Percentiles rank a stretch among this genome's conserved stretches.
These are phyloP conservation scores for Sebastes hubbsi DNA, from an alignment of 2,797 vertebrate genomes.

Conservation along the genomic window DNA sequence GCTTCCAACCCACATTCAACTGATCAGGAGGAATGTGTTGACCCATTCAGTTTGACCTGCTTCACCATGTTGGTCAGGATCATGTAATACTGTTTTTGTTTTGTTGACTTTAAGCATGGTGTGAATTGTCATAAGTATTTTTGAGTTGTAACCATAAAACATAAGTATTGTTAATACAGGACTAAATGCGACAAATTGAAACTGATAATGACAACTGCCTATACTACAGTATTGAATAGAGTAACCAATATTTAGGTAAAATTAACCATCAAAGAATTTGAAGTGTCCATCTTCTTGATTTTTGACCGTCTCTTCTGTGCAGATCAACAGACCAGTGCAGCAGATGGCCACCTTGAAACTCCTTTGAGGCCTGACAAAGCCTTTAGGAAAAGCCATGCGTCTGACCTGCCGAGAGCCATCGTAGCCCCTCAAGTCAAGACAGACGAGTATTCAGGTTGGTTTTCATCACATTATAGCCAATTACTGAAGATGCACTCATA, in stretches of 20 bases:
- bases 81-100: neutral
- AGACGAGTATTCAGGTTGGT: slow-evolving; percentile 46
- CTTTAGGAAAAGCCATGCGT: neutral
- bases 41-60: neutral
- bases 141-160: neutral
- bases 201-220: neutral
- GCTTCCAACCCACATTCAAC: neutral
- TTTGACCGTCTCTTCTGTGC: neutral
- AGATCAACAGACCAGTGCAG: slow-evolving; percentile 51
- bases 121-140: neutral
- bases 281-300: neutral
- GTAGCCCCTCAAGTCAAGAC: slow-evolving; percentile 43
- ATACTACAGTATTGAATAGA: neutral
- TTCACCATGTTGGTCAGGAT: neutral
- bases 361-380: slow-evolving; percentile 28
- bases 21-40: neutral
- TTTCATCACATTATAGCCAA: neutral
- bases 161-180: neutral
- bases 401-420: slow-evolving; percentile 38
- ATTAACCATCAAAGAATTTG: neutral
- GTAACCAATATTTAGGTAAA: neutral
- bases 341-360: slow-evolving; percentile 38
- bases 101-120: neutral
- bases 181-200: neutral
- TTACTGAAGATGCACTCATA: neutral